Base-by-base conservation (phyloP, 2,888 invertebrate genomes). In the Aplocera efformata region DNA sequence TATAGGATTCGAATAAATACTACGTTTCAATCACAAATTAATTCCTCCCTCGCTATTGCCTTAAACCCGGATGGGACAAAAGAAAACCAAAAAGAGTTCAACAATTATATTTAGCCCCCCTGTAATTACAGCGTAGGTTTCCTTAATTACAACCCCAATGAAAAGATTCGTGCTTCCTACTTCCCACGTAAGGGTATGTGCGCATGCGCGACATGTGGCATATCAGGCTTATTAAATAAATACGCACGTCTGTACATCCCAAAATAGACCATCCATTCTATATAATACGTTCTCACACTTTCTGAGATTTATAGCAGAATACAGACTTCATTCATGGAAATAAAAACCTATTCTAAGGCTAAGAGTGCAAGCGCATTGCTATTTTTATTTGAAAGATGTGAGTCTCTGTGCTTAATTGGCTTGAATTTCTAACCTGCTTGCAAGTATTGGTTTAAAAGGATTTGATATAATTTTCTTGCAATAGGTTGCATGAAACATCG, bases 21-120 rank as follows among this genome's bases (percentile, higher is more conserved):
- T n/a, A 17, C 13, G 5, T 2, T 17, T 17, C 5, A 48, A 30
- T 32, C 10, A 23, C 30, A 25, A 34, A 36, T 54, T 56, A 56
- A 60, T 59, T 48, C 52, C 55, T 42, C 57, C 53, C 54, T 46
- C 45, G 42, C 56, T 46, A 54, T n/a, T 39, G 37, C 41, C 50
- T 39, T 38, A 17, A 17, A 48, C 41, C 39, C 35, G 71, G 68
- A 73, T 63, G 73, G 68, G 70, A 67, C 61, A 53, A 51, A 60
- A 40, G 66, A 68, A 78, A 77, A 74, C 72, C 67, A 72, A 75
- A 48, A 79, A 76, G 76, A 70, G 64, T 79, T 76, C 62, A 74
- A 85, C 84, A 79, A 86, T 85, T 86, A 88, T 84, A 83, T 88
- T 85, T 84, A 86, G 86, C 84, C 61, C 85, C 86, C 85, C 85